Percentiles rank a stretch among this genome's conserved stretches.
Conservation (phyloP, 2,797 vertebrate species). For the Emydoidea blandingii region DNA sequence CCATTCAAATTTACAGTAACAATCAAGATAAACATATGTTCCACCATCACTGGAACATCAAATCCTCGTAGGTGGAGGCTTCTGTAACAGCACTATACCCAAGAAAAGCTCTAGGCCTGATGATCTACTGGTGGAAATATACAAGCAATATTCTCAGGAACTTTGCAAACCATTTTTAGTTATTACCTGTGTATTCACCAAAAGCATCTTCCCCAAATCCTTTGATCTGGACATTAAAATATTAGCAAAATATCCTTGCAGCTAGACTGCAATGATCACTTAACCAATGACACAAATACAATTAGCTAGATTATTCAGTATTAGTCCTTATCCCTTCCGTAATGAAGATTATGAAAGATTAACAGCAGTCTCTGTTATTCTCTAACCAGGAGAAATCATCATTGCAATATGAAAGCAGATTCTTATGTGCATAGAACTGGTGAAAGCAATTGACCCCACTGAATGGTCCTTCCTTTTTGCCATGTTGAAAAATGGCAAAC, state of each 20-base stretch:
- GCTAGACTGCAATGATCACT: not conserved
- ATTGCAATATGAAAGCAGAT: not conserved
- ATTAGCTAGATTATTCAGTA: not conserved
- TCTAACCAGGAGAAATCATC: not conserved
- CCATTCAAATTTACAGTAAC: not conserved
- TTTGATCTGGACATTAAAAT: not conserved
- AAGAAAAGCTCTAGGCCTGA: not conserved
- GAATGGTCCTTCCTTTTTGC: not conserved
- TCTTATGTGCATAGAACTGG: not conserved
- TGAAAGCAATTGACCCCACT: not conserved
- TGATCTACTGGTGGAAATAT: not conserved
- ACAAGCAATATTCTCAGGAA: not conserved
- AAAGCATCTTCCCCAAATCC: not conserved
- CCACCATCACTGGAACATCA: not conserved
- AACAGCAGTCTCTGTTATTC: not conserved
- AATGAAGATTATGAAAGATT: not conserved
- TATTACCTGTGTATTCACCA: not conserved
- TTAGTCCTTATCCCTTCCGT: not conserved
- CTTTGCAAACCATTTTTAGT: not conserved
- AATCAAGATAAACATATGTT: not conserved
- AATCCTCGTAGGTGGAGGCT: not conserved
- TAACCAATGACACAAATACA: not conserved
- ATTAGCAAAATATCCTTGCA: not conserved
- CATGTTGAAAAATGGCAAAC: not conserved
- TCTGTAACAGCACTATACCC: not conserved